Evolutionary conservation across 2,888 invertebrate species (phyloP), one percentile per base, ranked within the genome.

Genomic region (Xylota segnis): DNA sequence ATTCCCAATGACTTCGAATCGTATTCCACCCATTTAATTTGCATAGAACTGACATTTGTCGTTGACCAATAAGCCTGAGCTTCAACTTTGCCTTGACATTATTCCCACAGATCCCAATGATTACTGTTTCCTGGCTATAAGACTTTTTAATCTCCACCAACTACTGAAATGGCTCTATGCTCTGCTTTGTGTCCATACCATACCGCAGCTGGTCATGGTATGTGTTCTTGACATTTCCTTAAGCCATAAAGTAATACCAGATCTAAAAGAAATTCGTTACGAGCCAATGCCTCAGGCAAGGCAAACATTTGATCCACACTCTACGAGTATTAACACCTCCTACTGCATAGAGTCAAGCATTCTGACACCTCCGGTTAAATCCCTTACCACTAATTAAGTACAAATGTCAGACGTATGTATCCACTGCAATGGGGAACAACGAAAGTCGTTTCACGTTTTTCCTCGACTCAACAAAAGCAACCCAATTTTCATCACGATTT

Each of bases 401-500:
- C 14, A 34, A 71, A 78, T 34, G 47, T 65, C 65, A 65, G 29
- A 56, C 32, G 37, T 66, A 32, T 23, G 5, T 32, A 6, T 7
- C 32, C 23, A 34, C 23, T 14, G 54, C 16, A 58, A 76, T 43
- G 47, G 47, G 32, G 18, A 47, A 50, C 9, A 47, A 50, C 9
- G 47, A 76, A 63, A 16, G 32, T 23, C 18, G 1, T 43, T 50
- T 70, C 54, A 68, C 29, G 54, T 65, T 68, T 66, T 32, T 27
- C 14, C 12, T 34, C 23, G 40, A 23, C 12, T 14, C 12, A 29
- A 50, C 45, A 23, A 43, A 23, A 32, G 45, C 34, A 56, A 56
- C 63, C 9, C n/a, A 52, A 52, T 40, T 72, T 75, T 52, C 29
- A 83, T 83, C 77, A 83, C 83, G 83, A 77, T 45, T 23, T 66